Evolutionary conservation across 2,113 vertebrate genomes (phyloP).

Genomic region (Bothrops jararaca): DNA sequence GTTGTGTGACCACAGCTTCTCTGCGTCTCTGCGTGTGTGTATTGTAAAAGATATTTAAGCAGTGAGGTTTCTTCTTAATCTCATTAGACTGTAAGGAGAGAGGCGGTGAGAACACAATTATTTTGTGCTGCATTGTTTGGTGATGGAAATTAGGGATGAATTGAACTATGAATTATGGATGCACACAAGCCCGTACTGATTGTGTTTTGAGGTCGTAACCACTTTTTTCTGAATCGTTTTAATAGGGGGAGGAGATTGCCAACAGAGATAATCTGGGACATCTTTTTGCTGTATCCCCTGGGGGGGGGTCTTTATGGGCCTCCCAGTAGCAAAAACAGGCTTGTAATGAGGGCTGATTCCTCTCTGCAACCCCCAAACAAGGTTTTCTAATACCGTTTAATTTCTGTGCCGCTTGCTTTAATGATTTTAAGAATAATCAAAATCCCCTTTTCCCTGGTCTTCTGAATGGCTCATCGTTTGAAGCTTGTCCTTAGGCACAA

Average conservation of each 20-base stretch:
- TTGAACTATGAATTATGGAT: too few species aligned
- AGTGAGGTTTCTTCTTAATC: neutral
- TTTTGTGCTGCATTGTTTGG: neutral
- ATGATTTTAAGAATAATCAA: neutral
- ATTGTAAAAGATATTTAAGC: neutral
- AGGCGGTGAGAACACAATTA: neutral
- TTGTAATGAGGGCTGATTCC: slow-evolving; percentile 29
- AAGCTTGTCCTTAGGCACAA: neutral
- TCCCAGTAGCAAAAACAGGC: slow-evolving; percentile 15
- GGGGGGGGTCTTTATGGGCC: too few species aligned
- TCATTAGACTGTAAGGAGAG: neutral
- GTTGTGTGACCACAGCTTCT: neutral
- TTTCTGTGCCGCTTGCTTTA: neutral
- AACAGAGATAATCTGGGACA: too few species aligned
- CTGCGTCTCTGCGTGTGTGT: neutral
- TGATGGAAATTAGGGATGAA: neutral
- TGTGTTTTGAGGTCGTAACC: neutral
- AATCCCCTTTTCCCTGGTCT: too few species aligned
- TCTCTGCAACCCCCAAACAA: too few species aligned
- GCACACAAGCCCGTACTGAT: neutral
- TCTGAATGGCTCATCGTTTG: neutral
- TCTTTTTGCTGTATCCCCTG: too few species aligned
- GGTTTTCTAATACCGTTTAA: neutral
- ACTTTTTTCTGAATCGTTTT: neutral
- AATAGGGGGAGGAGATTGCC: neutral